Conservation (phyloP, 1,140 invertebrate genomes). For the Cephus cinctus region DNA sequence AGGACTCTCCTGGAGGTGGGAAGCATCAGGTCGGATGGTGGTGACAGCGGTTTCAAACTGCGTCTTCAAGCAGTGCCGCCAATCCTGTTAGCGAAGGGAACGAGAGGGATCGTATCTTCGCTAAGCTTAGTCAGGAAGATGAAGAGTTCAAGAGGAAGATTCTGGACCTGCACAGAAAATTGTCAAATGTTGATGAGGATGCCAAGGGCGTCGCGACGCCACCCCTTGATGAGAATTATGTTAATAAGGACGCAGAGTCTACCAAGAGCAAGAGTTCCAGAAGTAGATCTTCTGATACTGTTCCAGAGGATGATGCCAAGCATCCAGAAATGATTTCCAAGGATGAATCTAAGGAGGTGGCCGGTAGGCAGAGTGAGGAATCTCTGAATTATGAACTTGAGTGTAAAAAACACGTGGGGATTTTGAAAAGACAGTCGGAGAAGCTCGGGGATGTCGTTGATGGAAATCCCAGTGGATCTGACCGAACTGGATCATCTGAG, state of each 20-base stretch:
- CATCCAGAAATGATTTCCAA: no score
- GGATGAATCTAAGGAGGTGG: no score
- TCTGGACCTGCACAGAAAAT: slow-evolving; percentile 45
- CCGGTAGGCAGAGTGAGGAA: no score
- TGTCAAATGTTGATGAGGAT: slow-evolving; percentile 45
- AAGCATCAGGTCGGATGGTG: slow-evolving; percentile 52
- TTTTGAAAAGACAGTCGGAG: slow-evolving; percentile 30
- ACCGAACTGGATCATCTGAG: slow-evolving; percentile 23
- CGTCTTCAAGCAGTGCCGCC: slow-evolving; percentile 31
- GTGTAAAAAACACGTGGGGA: slow-evolving; percentile 23
- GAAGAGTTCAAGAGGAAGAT: slow-evolving; percentile 50
- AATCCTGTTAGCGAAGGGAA: slow-evolving; percentile 18
- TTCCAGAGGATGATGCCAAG: no score
- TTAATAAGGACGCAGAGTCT: background rate
- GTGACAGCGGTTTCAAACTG: slow-evolving; percentile 50
- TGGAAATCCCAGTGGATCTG: slow-evolving; percentile 24
- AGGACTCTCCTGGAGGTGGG: slow-evolving; percentile 45
- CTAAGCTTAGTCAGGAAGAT: slow-evolving; percentile 44
- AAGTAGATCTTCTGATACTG: no score
- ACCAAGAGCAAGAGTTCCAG: no score
- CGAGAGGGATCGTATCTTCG: slow-evolving; percentile 39
- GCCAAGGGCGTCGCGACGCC: background rate
- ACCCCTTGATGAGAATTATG: no score
- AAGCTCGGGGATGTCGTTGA: slow-evolving; percentile 27
- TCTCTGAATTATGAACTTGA: slow-evolving; percentile 23